Percentiles rank a stretch among this genome's conserved stretches.
These are phyloP conservation scores for Drosophila prosaltans DNA, from an alignment of 1,140 invertebrate species.

Conservation along the genomic window DNA sequence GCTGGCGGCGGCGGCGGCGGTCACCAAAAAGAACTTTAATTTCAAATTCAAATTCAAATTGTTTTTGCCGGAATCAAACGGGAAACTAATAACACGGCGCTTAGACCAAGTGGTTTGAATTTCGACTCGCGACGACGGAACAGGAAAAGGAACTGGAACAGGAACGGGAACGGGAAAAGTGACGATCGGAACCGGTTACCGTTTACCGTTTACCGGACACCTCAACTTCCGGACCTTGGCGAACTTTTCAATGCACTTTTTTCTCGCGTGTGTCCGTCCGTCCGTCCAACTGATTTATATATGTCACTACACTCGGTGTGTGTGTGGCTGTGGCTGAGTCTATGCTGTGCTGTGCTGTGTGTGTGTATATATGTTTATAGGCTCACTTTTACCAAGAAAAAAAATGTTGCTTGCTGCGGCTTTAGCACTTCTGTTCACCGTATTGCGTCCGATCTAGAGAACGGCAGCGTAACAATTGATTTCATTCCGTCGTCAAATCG, in stretches of 20 bases:
- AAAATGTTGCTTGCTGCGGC: constrained; percentile 36
- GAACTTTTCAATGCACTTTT: constrained; percentile 79
- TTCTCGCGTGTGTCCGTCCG: constrained; percentile 40
- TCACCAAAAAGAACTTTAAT: constrained; percentile 30
- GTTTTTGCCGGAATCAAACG: constrained; percentile 51
- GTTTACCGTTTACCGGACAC: constrained; percentile 84
- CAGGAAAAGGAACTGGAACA: constrained; percentile 78
- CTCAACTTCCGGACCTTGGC: constrained; percentile 76
- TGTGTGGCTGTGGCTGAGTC: constrained; percentile 1
- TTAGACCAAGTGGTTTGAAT: constrained; percentile 36
- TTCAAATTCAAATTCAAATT: constrained; percentile 42
- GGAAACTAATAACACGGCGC: constrained; percentile 75
- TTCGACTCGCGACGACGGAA: constrained; percentile 35
- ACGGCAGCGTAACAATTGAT: constrained; percentile 83
- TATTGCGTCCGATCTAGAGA: constrained; percentile 83
- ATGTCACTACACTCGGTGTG: constrained; percentile 47
- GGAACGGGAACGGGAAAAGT: constrained; percentile 83
- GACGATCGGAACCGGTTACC: constrained; percentile 84
- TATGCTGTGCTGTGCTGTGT: constrained; percentile 1
- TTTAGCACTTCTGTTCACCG: constrained; percentile 53
- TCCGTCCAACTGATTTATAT: constrained; percentile 71
- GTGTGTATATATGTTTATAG: constrained; percentile 33
- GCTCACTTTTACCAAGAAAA: constrained; percentile 61
- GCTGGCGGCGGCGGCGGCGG: constrained; percentile 43
- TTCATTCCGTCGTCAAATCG: constrained; percentile 83